These are phyloP conservation scores for Rhopalosiphum maidis DNA, from an alignment of 1,140 invertebrate species.

Conservation along the genomic window DNA sequence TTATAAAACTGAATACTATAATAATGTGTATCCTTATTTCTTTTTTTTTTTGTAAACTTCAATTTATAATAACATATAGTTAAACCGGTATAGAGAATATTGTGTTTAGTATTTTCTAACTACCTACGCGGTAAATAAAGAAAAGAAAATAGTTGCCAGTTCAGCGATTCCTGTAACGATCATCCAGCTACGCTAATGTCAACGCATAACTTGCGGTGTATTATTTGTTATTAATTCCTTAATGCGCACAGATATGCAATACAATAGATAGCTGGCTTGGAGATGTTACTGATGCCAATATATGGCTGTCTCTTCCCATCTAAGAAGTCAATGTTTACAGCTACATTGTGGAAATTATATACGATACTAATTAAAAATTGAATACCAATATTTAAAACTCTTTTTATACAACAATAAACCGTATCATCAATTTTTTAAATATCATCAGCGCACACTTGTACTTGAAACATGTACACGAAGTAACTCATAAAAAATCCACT, in stretches of 20 bases:
- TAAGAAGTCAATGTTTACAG: neutral
- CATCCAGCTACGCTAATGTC: neutral
- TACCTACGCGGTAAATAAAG: neutral
- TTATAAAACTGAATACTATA: neutral
- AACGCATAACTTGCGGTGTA: neutral
- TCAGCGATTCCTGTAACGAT: neutral
- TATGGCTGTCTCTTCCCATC: neutral
- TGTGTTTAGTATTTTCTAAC: neutral
- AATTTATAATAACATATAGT: neutral
- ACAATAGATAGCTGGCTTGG: neutral
- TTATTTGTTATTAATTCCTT: neutral
- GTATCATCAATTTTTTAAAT: no score
- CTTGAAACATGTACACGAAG: neutral
- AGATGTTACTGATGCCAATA: neutral
- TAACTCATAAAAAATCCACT: no score
- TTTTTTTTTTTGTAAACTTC: neutral
- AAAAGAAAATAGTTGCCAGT: neutral
- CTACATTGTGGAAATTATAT: neutral
- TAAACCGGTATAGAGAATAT: neutral
- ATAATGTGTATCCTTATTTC: neutral
- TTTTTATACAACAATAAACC: neutral
- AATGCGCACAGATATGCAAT: neutral
- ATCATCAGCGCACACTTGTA: no score
- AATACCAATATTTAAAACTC: neutral
- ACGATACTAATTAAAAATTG: neutral